Evolutionary conservation across 35 echinoderm and acorn worm species (phyloP).

Genomic region (Stichopus chloronotus): DNA sequence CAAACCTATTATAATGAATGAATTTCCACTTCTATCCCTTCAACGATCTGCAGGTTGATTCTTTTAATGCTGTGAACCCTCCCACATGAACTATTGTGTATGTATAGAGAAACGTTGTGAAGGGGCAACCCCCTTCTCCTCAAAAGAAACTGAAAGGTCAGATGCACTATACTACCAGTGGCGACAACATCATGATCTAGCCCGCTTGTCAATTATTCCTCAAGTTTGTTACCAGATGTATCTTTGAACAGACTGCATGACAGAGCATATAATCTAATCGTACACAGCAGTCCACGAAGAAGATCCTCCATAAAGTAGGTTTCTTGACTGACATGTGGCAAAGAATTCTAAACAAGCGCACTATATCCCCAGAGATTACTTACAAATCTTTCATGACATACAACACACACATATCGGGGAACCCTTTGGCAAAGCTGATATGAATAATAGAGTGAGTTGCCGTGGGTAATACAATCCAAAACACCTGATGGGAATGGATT

Average conservation of each 20-base stretch:
- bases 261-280: background rate
- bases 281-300: background rate
- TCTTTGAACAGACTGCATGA: background rate
- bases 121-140: background rate
- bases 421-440: slow-evolving; percentile 6
- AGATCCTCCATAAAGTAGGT: slow-evolving; percentile 31
- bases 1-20: too few relatives aligned
- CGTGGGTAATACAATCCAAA: background rate
- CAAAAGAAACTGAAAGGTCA: background rate
- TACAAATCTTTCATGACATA: slow-evolving; percentile 33
- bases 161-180: background rate
- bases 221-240: slow-evolving; percentile 2
- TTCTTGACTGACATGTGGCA: slow-evolving; percentile 20
- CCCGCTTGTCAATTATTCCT: background rate
- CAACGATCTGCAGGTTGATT: too few relatives aligned
- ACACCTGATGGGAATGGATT: slow-evolving; percentile 42
- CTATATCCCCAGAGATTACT: slow-evolving; percentile 26
- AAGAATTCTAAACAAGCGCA: slow-evolving; percentile 32
- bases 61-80: too few relatives aligned
- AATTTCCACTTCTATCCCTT: too few relatives aligned
- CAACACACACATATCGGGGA: slow-evolving; percentile 21
- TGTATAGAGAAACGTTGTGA: too few relatives aligned
- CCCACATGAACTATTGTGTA: too few relatives aligned
- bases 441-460: slow-evolving; percentile 20
- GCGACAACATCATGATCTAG: background rate